These are phyloP conservation scores for Trichopoda pennipes DNA, from an alignment of 2,888 invertebrate genomes.

Conservation along the genomic window DNA sequence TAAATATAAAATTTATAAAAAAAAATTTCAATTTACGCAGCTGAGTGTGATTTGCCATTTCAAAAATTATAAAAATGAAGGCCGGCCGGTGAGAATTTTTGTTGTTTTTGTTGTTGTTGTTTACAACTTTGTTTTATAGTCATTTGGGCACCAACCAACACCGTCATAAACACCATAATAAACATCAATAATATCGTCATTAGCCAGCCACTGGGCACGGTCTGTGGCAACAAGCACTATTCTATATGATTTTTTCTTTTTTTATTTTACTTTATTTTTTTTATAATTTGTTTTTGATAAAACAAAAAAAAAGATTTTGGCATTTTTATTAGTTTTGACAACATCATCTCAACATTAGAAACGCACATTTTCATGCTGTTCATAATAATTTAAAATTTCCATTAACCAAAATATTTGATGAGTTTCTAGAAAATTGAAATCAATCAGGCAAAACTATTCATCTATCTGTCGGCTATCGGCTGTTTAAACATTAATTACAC, in stretches of 20 bases:
- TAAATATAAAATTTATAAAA: not conserved
- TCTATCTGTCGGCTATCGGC: not conserved
- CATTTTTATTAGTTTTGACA: constrained; percentile 62
- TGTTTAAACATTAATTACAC: not conserved
- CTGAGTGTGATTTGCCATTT: not conserved
- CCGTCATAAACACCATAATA: not conserved
- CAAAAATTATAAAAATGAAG: constrained; percentile 21
- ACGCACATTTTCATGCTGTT: constrained; percentile 7
- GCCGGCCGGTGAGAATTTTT: constrained; percentile 9
- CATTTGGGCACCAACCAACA: constrained; percentile 9
- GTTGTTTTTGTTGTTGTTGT: not conserved
- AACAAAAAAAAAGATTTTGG: constrained; percentile 45
- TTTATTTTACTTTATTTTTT: not conserved
- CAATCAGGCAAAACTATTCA: constrained; percentile 3
- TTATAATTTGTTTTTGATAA: constrained; percentile 35
- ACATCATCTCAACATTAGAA: constrained; percentile 31
- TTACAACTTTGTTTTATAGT: not conserved
- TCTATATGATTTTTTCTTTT: too few species aligned
- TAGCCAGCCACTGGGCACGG: not conserved
- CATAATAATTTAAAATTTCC: constrained; percentile 6
- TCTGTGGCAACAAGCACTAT: not conserved
- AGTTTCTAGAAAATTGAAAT: constrained; percentile 9
- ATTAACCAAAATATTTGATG: constrained; percentile 21
- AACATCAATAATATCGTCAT: not conserved
- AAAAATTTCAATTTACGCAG: too few species aligned